A percentile compares a stretch with the other conserved stretches of the same genome.
Evolutionary conservation across 2,113 vertebrate genomes (phyloP).

Genomic region (Seriola quinqueradiata): DNA sequence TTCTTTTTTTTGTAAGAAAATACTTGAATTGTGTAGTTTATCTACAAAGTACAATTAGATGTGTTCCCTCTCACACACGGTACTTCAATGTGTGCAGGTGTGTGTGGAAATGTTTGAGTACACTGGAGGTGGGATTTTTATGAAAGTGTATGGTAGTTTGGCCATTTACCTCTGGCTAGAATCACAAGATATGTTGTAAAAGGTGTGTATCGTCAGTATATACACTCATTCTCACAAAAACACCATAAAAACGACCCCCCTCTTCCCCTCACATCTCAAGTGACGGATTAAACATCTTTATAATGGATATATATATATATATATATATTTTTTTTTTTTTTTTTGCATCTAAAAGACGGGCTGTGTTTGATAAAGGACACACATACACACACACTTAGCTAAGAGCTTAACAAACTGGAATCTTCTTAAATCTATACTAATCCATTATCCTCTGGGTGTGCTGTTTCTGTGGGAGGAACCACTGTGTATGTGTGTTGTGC

Average conservation of each 20-base stretch:
- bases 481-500: constrained; percentile 33
- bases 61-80: neutral
- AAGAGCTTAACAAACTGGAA: constrained; percentile 78
- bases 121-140: neutral
- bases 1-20: neutral
- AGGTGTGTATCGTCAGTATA: neutral
- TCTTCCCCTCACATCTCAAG: constrained; percentile 31
- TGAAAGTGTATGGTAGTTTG: neutral
- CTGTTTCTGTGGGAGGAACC: constrained; percentile 41
- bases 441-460: constrained; percentile 79
- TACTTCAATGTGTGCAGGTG: neutral
- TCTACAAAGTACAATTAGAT: constrained; percentile 10
- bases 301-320: constrained; percentile 15
- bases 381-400: constrained; percentile 53
- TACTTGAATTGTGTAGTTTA: neutral
- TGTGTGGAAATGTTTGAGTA: neutral
- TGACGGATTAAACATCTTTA: constrained; percentile 57
- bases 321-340: constrained; percentile 14
- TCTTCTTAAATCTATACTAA: constrained; percentile 85
- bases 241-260: neutral
- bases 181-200: neutral
- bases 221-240: neutral
- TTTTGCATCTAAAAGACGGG: constrained; percentile 55
- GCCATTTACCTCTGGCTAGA: neutral
- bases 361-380: constrained; percentile 62